Percentiles rank a stretch among this genome's conserved stretches.
Evolutionary conservation across 2,888 invertebrate species (phyloP).

Genomic region (Mactromeris polynyma): DNA sequence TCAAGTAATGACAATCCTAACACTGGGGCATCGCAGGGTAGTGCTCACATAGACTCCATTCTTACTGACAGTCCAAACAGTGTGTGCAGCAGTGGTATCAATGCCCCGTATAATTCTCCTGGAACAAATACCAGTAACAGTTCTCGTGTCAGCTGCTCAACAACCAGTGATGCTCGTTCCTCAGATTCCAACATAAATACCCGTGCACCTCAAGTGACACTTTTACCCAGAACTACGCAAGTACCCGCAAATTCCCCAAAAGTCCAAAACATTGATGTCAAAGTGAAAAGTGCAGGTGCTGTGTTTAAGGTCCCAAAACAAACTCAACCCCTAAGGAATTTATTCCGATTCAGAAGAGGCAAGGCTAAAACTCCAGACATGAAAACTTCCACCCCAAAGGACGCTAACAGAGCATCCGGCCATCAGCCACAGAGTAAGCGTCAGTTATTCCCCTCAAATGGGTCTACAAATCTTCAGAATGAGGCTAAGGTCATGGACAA

Average conservation of each 20-base stretch:
- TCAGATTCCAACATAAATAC: constrained; percentile 71
- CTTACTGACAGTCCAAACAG: constrained; percentile 83
- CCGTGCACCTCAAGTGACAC: constrained; percentile 67
- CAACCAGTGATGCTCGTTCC: constrained; percentile 73
- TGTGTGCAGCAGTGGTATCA: constrained; percentile 81
- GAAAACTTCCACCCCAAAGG: constrained; percentile 73
- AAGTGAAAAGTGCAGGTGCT: constrained; percentile 36
- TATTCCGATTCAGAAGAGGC: constrained; percentile 71
- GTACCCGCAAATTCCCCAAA: constrained; percentile 58
- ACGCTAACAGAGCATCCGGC: constrained; percentile 57
- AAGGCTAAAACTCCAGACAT: constrained; percentile 73
- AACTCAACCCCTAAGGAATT: constrained; percentile 68
- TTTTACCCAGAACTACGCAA: constrained; percentile 62
- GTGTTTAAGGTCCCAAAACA: constrained; percentile 75
- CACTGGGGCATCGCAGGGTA: constrained; percentile 55
- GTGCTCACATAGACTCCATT: constrained; percentile 79
- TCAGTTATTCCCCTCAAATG: constrained; percentile 73
- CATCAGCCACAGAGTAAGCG: constrained; percentile 74
- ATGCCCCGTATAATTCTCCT: constrained; percentile 81
- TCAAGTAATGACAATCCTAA: constrained; percentile 75
- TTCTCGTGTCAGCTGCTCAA: constrained; percentile 69
- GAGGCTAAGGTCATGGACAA: constrained; percentile 80
- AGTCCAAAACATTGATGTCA: constrained; percentile 59
- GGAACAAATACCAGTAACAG: constrained; percentile 69
- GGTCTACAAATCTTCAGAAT: constrained; percentile 60